Evolutionary conservation across 2,113 vertebrate species (phyloP).

Genomic region (Eulacestoma nigropectus): DNA sequence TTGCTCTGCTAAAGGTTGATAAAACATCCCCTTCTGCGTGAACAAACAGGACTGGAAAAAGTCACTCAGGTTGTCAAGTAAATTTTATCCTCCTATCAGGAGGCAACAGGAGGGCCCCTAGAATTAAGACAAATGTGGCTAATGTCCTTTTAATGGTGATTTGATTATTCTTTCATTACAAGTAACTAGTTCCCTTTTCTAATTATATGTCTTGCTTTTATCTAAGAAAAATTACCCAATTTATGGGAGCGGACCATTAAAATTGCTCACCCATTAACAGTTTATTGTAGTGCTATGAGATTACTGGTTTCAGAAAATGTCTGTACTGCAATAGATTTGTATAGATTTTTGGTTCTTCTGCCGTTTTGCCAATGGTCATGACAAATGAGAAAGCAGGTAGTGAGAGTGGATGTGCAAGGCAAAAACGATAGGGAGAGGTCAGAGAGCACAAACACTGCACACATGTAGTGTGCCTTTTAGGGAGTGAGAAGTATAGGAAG

Average conservation of each 20-base stretch:
- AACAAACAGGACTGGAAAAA: not conserved
- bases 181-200: slow-evolving; percentile 36
- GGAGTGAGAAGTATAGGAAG: not conserved
- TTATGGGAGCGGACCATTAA: not conserved
- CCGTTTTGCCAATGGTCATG: not conserved
- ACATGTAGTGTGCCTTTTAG: not conserved
- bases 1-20: not conserved
- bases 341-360: not conserved
- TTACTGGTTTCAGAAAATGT: not conserved
- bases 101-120: not conserved
- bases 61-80: not conserved
- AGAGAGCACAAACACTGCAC: not conserved
- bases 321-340: not conserved
- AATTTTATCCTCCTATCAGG: not conserved
- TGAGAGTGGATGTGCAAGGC: not conserved
- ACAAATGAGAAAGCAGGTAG: not conserved
- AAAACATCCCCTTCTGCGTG: not conserved
- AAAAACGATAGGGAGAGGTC: not conserved
- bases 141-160: slow-evolving; percentile 33
- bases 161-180: slow-evolving; percentile 42
- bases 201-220: slow-evolving; percentile 41
- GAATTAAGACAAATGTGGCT: slow-evolving; percentile 41
- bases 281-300: not conserved
- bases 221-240: slow-evolving; percentile 6
- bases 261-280: not conserved